Evolutionary conservation across 2,797 vertebrate genomes (phyloP), one percentile per base, ranked within the genome.

Genomic region (Cirrhinus mrigala): DNA sequence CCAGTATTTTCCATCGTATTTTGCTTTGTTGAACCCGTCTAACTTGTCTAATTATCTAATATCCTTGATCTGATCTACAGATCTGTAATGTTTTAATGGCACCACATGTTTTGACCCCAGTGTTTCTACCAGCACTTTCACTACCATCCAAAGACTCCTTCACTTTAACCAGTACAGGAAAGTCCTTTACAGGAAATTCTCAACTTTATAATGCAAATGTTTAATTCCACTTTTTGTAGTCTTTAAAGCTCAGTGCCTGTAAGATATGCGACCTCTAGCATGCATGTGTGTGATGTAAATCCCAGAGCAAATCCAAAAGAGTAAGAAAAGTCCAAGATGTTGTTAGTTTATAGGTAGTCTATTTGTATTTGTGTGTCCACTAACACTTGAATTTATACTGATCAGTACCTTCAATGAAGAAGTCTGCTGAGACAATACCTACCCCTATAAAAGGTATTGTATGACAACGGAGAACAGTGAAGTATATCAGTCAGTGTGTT

Each of bases 361-460:
- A 4, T 62, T 6, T 75, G 40, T 60, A 58, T 70, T 54, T 50
- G 62, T 70, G 52, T 82, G 50, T 56, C 40, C 60, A 77, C 73
- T 84, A 77, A 84, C 46, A 68, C 66, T 12, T 64, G 14, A 66
- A 58, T 80, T 60, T 50, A 85, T 60, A 71, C 79, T 86, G 62
- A 78, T 78, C 82, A 73, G 74, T n/a, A 69, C 33, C 74, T 69
- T 75, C 50, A 12, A 6, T 60, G 20, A 75, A 75, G 58, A 77
- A 69, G 62, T 52, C 79, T 52, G 20, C 79, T 68, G 50, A 81
- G 46, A 66, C 46, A 40, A 64, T 52, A 54, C 50, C 37, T 79
- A 66, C 60, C 15, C 37, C 27, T 50, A 22, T 33, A 71, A 70
- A 81, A 81, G 79, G 66, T 56, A 68, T 37, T 33, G 64, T 68